Percentiles rank a stretch among this genome's conserved stretches.
phyloP scores from a whole-genome alignment of 2,888 invertebrate species.

The Atherix ibis region DNA sequence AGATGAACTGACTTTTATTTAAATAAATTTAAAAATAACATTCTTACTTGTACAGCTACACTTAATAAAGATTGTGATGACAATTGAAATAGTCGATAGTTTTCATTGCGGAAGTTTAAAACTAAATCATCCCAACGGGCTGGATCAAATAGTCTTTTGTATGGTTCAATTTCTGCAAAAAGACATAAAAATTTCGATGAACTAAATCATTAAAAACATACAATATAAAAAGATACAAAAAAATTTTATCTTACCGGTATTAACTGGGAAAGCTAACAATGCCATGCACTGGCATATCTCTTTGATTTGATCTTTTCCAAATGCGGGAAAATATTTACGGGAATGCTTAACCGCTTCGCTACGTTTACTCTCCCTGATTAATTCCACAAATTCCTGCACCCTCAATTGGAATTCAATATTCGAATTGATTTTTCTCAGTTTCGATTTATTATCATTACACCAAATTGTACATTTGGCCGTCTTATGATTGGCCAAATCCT shows the following conservation, averaged over 20 bases:
- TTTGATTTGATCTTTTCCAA: slow-evolving; percentile 71
- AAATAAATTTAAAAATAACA: no score
- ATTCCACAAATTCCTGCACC: slow-evolving; percentile 79
- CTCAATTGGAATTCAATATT: slow-evolving; percentile 85
- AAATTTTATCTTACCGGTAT: slow-evolving; percentile 41
- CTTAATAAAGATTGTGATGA: slow-evolving; percentile 83
- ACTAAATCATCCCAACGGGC: slow-evolving; percentile 72
- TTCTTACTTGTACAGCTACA: slow-evolving; percentile 62
- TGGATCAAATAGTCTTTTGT: slow-evolving; percentile 47
- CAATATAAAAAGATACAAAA: slow-evolving; percentile 1
- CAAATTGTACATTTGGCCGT: slow-evolving; percentile 80
- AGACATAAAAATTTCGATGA: slow-evolving; percentile 6
- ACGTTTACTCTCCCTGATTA: slow-evolving; percentile 71
- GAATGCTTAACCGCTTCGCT: slow-evolving; percentile 92
- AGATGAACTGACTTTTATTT: no score
- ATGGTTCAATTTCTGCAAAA: slow-evolving; percentile 46
- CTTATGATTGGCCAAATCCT: slow-evolving; percentile 63
- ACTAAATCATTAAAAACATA: slow-evolving; percentile 1
- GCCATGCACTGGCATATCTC: slow-evolving; percentile 94
- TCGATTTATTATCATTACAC: slow-evolving; percentile 95
- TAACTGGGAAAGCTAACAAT: slow-evolving; percentile 78
- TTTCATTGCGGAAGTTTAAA: slow-evolving; percentile 82
- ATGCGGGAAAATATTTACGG: slow-evolving; percentile 75
- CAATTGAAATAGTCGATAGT: slow-evolving; percentile 86
- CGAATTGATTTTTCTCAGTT: slow-evolving; percentile 83